phyloP scores from a whole-genome alignment of 1,140 invertebrate species.

The Bombus picipes region DNA sequence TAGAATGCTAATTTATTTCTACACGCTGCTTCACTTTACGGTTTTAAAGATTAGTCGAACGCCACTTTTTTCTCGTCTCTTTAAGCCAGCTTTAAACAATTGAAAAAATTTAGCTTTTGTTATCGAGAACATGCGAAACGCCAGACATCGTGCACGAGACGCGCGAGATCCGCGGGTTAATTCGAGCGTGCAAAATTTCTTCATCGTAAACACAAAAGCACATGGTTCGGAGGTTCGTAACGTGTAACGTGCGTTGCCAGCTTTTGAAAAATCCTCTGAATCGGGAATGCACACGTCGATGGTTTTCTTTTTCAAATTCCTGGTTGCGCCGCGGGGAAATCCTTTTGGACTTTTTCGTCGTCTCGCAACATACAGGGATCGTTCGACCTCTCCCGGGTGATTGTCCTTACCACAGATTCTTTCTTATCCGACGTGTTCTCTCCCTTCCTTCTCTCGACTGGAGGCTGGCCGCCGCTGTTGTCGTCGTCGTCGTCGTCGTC shows the following conservation, averaged over 20 bases:
- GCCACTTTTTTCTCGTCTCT: too few species aligned
- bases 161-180: neutral
- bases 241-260: neutral
- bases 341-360: conserved; percentile 6
- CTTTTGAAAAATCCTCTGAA: neutral
- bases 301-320: conserved; percentile 43
- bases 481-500: neutral
- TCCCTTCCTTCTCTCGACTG: too few species aligned
- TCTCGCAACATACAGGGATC: neutral
- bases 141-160: neutral
- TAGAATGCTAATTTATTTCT: neutral
- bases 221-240: neutral
- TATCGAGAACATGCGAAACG: neutral
- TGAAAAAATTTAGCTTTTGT: neutral
- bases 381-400: conserved; percentile 49
- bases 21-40: neutral
- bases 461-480: neutral
- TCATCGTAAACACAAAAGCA: neutral
- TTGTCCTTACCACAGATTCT: conserved; percentile 50
- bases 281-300: conserved; percentile 5
- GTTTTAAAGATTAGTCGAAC: neutral
- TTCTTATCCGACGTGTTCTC: conserved; percentile 48
- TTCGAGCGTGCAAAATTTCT: neutral
- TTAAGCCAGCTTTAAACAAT: neutral
- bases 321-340: neutral